phyloP scores from a whole-genome alignment of 2,888 invertebrate genomes.

The Sinodicranocentrus sp. region DNA sequence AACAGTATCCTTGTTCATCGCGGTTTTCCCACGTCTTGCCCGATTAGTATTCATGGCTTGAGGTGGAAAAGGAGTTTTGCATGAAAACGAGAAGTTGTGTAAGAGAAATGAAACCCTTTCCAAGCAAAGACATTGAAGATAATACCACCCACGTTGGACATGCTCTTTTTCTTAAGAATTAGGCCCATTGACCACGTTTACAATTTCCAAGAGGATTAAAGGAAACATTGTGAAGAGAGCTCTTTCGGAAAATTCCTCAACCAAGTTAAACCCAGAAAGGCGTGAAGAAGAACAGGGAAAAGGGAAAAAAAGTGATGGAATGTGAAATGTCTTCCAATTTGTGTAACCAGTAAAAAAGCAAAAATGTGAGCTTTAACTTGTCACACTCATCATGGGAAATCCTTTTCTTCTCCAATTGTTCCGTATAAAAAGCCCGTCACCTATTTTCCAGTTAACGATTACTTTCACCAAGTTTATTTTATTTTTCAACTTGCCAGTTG shows the following conservation, averaged over 20 bases:
- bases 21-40: constrained; percentile 24
- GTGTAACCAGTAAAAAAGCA: not conserved
- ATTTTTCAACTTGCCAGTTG: no score
- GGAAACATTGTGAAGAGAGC: not conserved
- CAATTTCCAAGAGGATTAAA: constrained; percentile 43
- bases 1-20: not conserved
- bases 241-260: constrained; percentile 7
- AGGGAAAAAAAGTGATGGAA: constrained; percentile 20
- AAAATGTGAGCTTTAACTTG: no score
- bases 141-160: not conserved
- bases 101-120: constrained; percentile 6
- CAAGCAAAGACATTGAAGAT: no score
- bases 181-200: constrained; percentile 14
- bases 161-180: not conserved
- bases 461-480: no score
- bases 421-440: no score
- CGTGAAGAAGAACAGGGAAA: not conserved
- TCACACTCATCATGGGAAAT: no score
- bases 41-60: constrained; percentile 65
- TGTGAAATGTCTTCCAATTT: constrained; percentile 38
- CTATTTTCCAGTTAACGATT: no score
- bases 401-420: no score
- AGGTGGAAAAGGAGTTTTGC: constrained; percentile 40
- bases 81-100: constrained; percentile 29
- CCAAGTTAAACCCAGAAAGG: not conserved